Evolutionary conservation across 35 echinoderm and acorn worm genomes (phyloP).

Genomic region (Heliocidaris tuberculata): DNA sequence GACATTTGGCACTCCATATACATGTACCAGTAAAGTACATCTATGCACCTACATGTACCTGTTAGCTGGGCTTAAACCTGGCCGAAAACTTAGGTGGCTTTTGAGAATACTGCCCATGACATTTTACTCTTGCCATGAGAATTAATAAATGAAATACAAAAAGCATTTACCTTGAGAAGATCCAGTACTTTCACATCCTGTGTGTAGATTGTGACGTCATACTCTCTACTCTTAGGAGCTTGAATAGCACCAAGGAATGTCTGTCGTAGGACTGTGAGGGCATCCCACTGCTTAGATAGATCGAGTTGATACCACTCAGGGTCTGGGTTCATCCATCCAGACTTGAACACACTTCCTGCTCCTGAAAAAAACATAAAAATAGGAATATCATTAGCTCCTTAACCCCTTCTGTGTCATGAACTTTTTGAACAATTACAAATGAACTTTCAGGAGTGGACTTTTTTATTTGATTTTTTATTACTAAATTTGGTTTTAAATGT

Average conservation of each 20-base stretch:
- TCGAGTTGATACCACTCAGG: constrained; percentile 68
- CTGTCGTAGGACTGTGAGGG: constrained; percentile 59
- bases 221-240: constrained; percentile 60
- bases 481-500: no score
- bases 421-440: not conserved
- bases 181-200: not conserved
- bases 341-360: constrained; percentile 78
- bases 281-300: constrained; percentile 57
- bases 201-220: constrained; percentile 82
- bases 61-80: no score
- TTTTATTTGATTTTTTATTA: no score
- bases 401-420: not conserved
- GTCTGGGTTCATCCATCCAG: constrained; percentile 78
- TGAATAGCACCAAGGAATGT: constrained; percentile 63
- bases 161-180: not conserved
- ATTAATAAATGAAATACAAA: no score
- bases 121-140: no score
- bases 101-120: no score
- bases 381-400: not conserved
- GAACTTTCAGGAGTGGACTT: not conserved
- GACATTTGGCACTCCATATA: no score
- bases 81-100: no score
- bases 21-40: no score
- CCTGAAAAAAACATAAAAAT: constrained; percentile 33
- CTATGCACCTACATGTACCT: no score